Base-by-base conservation (phyloP, 2,888 invertebrate species). In the Tetragonisca angustula region DNA sequence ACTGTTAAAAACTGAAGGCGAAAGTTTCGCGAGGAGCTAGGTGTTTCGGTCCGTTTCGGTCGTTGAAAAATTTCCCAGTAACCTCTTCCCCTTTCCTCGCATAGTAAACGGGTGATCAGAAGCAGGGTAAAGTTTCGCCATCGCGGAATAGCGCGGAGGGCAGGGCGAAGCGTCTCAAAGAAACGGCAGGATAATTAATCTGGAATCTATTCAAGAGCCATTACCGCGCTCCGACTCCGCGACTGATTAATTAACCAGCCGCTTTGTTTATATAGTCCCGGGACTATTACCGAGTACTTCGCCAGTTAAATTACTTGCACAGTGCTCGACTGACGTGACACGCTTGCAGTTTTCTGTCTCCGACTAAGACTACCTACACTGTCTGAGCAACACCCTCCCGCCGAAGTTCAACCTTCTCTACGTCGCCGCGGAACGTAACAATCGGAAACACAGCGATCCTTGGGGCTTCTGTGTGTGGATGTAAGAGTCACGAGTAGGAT, bases 221-320 rank as follows among this genome's bases (percentile, higher is more conserved):
- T 69, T 73, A 73, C 77, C 52, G 49, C 24, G 54, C 78, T 68
- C 62, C 65, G n/a, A 64, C 78, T 83, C 59, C 72, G 52, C 36
- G 71, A 67, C 79, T 79, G 76, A 84, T 79, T 79, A 83, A 84
- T 84, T 84, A 83, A 83, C 84, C 83, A 54, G 36, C 59, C 50
- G 78, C 70, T 84, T 79, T 84, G 84, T 84, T 83, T 83, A 78
- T 75, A 56, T 19, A 69, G 71, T 79, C 59, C 36, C 36, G 21
- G 32, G 69, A 83, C 79, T 79, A 76, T 79, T 83, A 79, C 75
- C 83, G 72, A 73, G 76, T 76, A 72, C 79, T 75, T 83, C 49
- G 69, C 84, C 73, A 61, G 83, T 84, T 84, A 80, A 80, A 85
- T 85, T 85, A 76, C 84, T 84, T 80, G 83, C 79, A 50, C 72